Evolutionary conservation across 1,140 invertebrate genomes (phyloP).

Genomic region (Drosophila parabipectinata): DNA sequence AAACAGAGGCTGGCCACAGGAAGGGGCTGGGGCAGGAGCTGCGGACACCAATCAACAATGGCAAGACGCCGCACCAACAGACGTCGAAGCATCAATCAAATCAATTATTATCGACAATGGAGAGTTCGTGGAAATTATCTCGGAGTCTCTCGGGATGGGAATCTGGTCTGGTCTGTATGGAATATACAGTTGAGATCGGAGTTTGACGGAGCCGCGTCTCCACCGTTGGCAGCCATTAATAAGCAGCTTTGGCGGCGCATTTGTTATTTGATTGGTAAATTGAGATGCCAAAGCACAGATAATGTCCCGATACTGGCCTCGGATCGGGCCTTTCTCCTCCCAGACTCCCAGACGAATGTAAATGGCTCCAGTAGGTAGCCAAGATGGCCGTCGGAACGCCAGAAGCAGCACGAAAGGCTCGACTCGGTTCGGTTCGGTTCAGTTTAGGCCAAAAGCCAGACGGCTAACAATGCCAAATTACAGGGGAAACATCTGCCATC

Average conservation of each 20-base stretch:
- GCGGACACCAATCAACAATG: constrained; percentile 61
- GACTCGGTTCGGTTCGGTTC: too few relatives aligned
- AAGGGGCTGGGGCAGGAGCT: constrained; percentile 14
- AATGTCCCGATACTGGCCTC: constrained; percentile 42
- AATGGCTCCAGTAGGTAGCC: constrained; percentile 77
- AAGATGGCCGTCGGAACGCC: constrained; percentile 54
- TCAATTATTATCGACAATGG: constrained; percentile 82
- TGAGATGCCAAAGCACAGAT: constrained; percentile 66
- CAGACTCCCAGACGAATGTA: constrained; percentile 56
- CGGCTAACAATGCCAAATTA: constrained; percentile 51
- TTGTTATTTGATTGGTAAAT: constrained; percentile 83
- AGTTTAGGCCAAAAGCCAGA: constrained; percentile 25
- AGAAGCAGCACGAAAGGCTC: constrained; percentile 47
- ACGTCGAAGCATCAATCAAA: constrained; percentile 83
- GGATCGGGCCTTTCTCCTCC: too few relatives aligned
- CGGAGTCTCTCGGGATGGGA: constrained; percentile 10
- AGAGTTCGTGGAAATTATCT: constrained; percentile 76
- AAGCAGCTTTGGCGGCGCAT: constrained; percentile 77
- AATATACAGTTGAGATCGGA: constrained; percentile 24
- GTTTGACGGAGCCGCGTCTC: constrained; percentile 39
- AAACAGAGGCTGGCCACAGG: constrained; percentile 9
- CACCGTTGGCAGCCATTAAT: constrained; percentile 76
- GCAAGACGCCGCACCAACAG: constrained; percentile 43
- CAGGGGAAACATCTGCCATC: constrained; percentile 54
- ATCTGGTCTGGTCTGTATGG: constrained; percentile 3